Evolutionary conservation across 2,113 vertebrate species (phyloP).

Genomic region (Anolis sagrei): DNA sequence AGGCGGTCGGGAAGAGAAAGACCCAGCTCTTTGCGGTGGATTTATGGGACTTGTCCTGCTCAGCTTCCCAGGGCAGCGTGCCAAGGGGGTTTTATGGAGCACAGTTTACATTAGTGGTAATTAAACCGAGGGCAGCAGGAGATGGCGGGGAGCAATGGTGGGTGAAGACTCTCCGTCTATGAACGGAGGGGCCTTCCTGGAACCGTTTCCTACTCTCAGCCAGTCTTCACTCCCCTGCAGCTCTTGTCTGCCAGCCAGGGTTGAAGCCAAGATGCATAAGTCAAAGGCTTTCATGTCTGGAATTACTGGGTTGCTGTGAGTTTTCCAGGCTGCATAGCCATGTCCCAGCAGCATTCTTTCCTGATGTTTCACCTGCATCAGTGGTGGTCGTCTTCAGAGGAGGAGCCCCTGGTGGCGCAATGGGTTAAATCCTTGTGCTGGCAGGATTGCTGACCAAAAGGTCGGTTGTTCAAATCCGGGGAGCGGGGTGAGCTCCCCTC

Average conservation of each 20-base stretch:
- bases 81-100: slow-evolving; percentile 65
- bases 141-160: slow-evolving; percentile 17
- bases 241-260: background rate
- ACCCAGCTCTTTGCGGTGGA: slow-evolving; percentile 61
- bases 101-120: slow-evolving; percentile 74
- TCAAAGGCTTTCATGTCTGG: too few relatives aligned
- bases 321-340: background rate
- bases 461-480: too few relatives aligned
- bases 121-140: slow-evolving; percentile 65
- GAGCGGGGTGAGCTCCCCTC: too few relatives aligned
- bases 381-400: too few relatives aligned
- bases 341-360: background rate
- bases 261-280: background rate
- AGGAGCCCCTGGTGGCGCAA: too few relatives aligned
- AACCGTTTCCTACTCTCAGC: background rate
- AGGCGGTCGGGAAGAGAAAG: background rate
- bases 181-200: background rate
- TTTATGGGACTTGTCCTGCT: slow-evolving; percentile 68
- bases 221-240: background rate
- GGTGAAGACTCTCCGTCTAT: background rate
- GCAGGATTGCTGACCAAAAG: too few relatives aligned
- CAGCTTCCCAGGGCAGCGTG: slow-evolving; percentile 65
- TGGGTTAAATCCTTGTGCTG: too few relatives aligned
- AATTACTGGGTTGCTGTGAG: too few relatives aligned
- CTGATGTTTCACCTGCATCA: too few relatives aligned